Base-by-base conservation (phyloP, 2,888 invertebrate species). In the Lycia hirtaria region DNA sequence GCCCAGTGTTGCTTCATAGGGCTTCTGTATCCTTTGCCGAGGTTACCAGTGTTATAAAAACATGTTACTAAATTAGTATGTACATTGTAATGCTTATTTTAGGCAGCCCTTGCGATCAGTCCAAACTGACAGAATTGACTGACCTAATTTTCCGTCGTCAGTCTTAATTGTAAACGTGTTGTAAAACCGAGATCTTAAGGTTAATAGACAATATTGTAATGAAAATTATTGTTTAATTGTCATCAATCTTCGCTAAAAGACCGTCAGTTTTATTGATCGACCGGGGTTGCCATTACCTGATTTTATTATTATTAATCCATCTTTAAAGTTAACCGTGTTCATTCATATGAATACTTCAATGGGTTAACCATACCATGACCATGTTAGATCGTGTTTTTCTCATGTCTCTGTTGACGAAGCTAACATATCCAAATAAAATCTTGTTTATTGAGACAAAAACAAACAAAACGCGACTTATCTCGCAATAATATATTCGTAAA, bases 21-120 rank as follows among this genome's bases (percentile, higher is more conserved):
- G 80, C 84, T 85, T 85, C 55, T 17, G 54, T 71, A 73, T 76
- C 61, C 68, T 71, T 76, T 72, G 75, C 74, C 56, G 65, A 72
- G 66, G 60, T 49, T 63, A 52, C 56, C 61, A 64, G 64, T 66
- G 60, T 60, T 59, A 33, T n/a, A 60, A 56, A 58, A 38, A 45
- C 58, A 62, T 60, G 35, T 41, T 67, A 63, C 65, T n/a, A n/a
- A n/a, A n/a, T n/a, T n/a, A 67, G 55, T 60, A 19, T 45, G 22
- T 40, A 56, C 49, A 48, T 44, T 17, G 12, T 19, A 30, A 33
- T 12, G 33, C 45, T 37, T 32, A 22, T 32, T 40, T 38, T 10
- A 7, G 12, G 7, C 22, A 4, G 19, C 45, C 22, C 0, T 33
- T 12, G 7, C 44, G 30, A 30, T 30, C 20, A 20, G 30, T 2